Conservation (phyloP, 2,888 invertebrate genomes). For the Drosophila diplacantha region DNA sequence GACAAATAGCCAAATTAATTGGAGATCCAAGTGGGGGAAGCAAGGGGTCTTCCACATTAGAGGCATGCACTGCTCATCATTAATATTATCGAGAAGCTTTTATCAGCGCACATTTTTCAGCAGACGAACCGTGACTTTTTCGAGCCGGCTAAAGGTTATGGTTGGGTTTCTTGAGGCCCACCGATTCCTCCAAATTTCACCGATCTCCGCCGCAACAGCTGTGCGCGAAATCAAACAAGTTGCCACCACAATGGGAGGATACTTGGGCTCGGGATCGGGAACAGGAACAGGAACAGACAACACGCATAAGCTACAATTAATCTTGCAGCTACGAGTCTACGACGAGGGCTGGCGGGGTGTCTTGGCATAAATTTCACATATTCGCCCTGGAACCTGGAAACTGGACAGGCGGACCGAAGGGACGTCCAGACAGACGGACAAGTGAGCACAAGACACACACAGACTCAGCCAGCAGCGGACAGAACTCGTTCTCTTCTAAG, state of each 20-base stretch:
- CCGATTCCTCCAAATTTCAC: constrained; percentile 48
- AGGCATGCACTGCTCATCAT: constrained; percentile 61
- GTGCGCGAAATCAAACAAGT: constrained; percentile 63
- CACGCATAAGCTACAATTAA: constrained; percentile 72
- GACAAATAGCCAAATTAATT: constrained; percentile 69
- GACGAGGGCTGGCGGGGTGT: constrained; percentile 53
- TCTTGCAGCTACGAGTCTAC: constrained; percentile 54
- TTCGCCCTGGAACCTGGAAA: constrained; percentile 35
- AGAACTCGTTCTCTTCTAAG: constrained; percentile 31
- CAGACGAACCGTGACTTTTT: constrained; percentile 53
- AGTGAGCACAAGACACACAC: constrained; percentile 44
- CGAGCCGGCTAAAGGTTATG: constrained; percentile 51
- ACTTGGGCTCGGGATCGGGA: constrained; percentile 13
- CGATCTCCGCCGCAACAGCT: constrained; percentile 46
- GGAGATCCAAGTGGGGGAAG: constrained; percentile 21
- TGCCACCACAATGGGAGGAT: constrained; percentile 51
- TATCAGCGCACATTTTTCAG: constrained; percentile 64
- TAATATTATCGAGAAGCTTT: constrained; percentile 63
- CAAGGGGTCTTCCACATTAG: constrained; percentile 32
- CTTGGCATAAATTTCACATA: constrained; percentile 66
- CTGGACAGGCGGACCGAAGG: constrained; percentile 32
- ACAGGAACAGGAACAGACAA: constrained; percentile 40
- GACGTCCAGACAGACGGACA: constrained; percentile 44
- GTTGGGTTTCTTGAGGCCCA: background rate
- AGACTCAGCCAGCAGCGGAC: constrained; percentile 5